phyloP scores from a whole-genome alignment of 2,888 invertebrate species.

The Dynastes grantii region DNA sequence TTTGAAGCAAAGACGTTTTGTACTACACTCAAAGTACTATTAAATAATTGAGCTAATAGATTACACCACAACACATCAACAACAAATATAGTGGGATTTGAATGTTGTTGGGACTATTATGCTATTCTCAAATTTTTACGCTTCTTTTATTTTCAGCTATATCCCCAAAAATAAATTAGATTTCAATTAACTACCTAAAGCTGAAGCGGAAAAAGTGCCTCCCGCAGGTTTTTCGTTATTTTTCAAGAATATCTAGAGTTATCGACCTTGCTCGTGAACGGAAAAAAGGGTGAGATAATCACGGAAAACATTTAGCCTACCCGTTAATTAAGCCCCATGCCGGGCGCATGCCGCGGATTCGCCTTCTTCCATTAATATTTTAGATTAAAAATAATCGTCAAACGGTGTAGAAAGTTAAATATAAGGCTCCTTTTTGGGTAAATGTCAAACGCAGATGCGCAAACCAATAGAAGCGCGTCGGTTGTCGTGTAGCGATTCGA shows the following conservation, averaged over 20 bases:
- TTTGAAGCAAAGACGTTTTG: too few relatives aligned
- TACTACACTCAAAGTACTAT: too few relatives aligned
- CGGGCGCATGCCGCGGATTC: conserved; percentile 16
- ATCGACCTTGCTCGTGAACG: conserved; percentile 4
- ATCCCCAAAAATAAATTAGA: too few relatives aligned
- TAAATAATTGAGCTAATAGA: too few relatives aligned
- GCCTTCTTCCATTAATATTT: conserved; percentile 49
- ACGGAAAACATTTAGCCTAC: conserved; percentile 41
- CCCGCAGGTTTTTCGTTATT: conserved; percentile 9
- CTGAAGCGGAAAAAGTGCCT: background rate
- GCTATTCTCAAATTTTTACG: too few relatives aligned
- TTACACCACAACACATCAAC: too few relatives aligned
- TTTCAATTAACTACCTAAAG: background rate
- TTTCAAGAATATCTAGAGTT: conserved; percentile 10
- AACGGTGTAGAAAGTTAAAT: conserved; percentile 52
- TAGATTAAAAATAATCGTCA: conserved; percentile 49
- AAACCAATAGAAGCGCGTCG: conserved; percentile 6
- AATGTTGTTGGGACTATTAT: too few relatives aligned
- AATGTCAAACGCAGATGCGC: conserved; percentile 51
- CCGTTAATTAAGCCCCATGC: conserved; percentile 45
- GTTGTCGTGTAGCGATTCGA: conserved; percentile 37
- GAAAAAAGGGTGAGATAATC: conserved; percentile 40
- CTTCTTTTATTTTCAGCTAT: too few relatives aligned
- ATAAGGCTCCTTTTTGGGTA: conserved; percentile 49
- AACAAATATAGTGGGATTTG: too few relatives aligned